phyloP scores from a whole-genome alignment of 2,888 invertebrate species.

The Metopia argyrocephala region DNA sequence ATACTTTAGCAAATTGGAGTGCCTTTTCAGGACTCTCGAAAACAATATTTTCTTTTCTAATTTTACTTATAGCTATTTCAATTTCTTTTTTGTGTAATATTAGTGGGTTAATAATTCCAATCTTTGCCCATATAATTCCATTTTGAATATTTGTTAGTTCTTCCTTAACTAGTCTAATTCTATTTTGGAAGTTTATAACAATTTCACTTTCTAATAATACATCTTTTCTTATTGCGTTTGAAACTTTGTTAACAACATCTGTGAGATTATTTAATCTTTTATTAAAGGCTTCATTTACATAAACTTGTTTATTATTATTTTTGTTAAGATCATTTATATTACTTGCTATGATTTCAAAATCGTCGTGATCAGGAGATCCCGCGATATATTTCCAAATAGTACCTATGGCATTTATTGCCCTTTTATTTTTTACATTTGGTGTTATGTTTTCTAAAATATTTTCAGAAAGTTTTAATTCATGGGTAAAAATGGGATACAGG shows the following conservation, averaged over 20 bases:
- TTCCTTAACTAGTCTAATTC: conserved; percentile 41
- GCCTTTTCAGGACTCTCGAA: no score
- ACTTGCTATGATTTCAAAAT: conserved; percentile 23
- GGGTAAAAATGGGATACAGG: conserved; percentile 23
- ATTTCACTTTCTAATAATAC: conserved; percentile 38
- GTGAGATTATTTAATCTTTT: conserved; percentile 36
- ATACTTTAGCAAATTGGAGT: conserved; percentile 17
- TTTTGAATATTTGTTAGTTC: no score
- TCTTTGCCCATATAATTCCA: no score
- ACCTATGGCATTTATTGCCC: conserved; percentile 25
- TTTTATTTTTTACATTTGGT: conserved; percentile 32
- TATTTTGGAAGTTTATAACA: conserved; percentile 40
- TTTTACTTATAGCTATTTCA: conserved; percentile 9
- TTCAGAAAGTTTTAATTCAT: conserved; percentile 12
- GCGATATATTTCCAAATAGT: conserved; percentile 36
- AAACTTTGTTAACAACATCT: neutral
- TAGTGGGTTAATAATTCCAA: conserved; percentile 4
- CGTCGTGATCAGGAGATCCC: conserved; percentile 21
- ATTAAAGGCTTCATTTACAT: conserved; percentile 37
- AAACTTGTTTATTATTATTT: conserved; percentile 42
- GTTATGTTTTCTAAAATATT: conserved; percentile 28
- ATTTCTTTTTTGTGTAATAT: conserved; percentile 11
- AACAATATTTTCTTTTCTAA: conserved; percentile 16
- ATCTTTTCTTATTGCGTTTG: conserved; percentile 21
- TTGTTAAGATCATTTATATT: conserved; percentile 33